phyloP scores from a whole-genome alignment of 2,797 vertebrate genomes.

The Enteromius paludinosus region DNA sequence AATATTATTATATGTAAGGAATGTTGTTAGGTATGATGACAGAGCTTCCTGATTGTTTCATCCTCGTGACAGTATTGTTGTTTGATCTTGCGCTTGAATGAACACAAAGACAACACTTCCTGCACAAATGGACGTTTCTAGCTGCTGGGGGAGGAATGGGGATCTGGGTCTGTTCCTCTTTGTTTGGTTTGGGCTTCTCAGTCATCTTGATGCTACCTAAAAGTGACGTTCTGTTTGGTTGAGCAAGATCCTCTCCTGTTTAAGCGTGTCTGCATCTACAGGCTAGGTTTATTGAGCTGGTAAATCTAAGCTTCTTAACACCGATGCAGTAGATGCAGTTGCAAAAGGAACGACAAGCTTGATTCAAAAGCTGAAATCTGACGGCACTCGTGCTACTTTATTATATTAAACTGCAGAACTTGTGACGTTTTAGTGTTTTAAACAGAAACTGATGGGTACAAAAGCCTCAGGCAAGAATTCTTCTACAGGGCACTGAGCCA shows the following conservation, averaged over 20 bases:
- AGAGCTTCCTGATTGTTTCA: not conserved
- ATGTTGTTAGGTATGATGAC: not conserved
- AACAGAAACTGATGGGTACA: not conserved
- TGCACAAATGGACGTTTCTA: not conserved
- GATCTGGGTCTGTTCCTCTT: not conserved
- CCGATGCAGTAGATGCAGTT: not conserved
- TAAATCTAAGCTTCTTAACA: not conserved
- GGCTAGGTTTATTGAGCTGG: not conserved
- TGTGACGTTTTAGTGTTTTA: not conserved
- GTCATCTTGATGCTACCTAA: not conserved
- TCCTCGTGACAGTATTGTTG: not conserved
- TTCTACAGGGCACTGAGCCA: not conserved
- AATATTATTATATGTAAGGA: not conserved
- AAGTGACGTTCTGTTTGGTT: constrained; percentile 10
- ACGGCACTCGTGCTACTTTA: not conserved
- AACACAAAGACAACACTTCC: not conserved
- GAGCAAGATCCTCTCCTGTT: not conserved
- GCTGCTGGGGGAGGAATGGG: not conserved
- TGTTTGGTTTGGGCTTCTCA: not conserved
- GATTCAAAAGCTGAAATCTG: not conserved
- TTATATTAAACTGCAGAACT: not conserved
- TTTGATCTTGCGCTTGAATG: not conserved
- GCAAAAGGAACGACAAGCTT: not conserved
- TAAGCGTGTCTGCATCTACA: not conserved
- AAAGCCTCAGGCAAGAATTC: constrained; percentile 1